Conservation (phyloP, 2,113 vertebrate species). For the Microtus richardsoni region DNA sequence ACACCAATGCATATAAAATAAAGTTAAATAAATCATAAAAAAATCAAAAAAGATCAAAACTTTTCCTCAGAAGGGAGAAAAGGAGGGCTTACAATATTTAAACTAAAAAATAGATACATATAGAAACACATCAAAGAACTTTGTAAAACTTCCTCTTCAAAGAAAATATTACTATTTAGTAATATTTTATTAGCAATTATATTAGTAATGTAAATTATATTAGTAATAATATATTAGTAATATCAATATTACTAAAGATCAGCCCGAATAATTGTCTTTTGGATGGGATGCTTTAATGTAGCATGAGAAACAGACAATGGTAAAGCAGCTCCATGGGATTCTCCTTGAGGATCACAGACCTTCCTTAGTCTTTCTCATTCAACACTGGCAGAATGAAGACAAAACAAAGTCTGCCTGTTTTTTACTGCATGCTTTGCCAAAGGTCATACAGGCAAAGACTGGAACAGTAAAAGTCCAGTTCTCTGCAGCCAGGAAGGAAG, state of each 20-base stretch:
- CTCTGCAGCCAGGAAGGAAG: too few relatives aligned
- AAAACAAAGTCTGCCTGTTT: not conserved
- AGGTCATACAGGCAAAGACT: not conserved
- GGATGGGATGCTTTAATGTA: not conserved
- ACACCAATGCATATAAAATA: too few relatives aligned
- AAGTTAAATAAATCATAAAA: too few relatives aligned
- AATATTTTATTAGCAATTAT: too few relatives aligned
- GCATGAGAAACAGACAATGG: not conserved
- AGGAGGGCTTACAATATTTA: not conserved
- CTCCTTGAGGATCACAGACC: not conserved
- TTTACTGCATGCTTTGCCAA: not conserved
- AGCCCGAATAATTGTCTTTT: not conserved
- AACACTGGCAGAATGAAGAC: not conserved
- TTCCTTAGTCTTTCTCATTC: not conserved
- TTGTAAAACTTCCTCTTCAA: not conserved
- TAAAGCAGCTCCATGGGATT: not conserved
- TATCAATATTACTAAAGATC: constrained; percentile 1
- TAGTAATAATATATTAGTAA: too few relatives aligned
- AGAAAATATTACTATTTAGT: not conserved
- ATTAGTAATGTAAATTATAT: too few relatives aligned
- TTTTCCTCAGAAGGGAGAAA: not conserved
- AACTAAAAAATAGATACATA: constrained; percentile 3
- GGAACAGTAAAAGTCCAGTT: not conserved
- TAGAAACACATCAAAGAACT: not conserved
- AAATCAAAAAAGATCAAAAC: not conserved